Conservation (phyloP, 2,888 invertebrate genomes). For the Caenorhabditis sp. region DNA sequence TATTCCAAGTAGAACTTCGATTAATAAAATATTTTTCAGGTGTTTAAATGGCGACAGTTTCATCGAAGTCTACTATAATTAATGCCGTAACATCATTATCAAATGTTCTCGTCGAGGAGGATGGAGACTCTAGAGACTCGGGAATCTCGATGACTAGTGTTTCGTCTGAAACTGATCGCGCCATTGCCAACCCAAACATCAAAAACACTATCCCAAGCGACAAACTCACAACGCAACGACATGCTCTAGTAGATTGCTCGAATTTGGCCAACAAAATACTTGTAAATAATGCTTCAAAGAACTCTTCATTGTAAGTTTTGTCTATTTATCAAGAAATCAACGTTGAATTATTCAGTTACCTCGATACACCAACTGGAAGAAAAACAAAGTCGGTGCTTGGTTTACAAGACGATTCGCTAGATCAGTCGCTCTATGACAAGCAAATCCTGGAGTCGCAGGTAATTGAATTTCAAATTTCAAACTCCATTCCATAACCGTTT, state of each 20-base stretch:
- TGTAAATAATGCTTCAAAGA: constrained; percentile 19
- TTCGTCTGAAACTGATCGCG: neutral
- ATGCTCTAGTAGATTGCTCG: constrained; percentile 29
- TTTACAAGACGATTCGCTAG: constrained; percentile 8
- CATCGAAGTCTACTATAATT: constrained; percentile 5
- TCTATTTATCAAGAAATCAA: neutral
- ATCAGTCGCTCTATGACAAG: constrained; percentile 25
- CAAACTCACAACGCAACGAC: constrained; percentile 7
- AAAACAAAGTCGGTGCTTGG: constrained; percentile 18
- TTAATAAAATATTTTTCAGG: constrained; percentile 9
- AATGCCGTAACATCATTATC: neutral
- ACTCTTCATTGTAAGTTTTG: constrained; percentile 23
- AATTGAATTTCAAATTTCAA: constrained; percentile 11
- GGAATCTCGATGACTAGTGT: constrained; percentile 24
- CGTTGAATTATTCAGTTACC: constrained; percentile 6
- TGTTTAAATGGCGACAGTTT: constrained; percentile 13
- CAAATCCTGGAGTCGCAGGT: constrained; percentile 3
- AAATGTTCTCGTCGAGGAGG: constrained; percentile 22
- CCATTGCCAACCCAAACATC: neutral
- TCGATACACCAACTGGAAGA: constrained; percentile 32
- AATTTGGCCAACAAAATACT: constrained; percentile 23
- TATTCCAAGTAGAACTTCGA: neutral
- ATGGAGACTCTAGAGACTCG: constrained; percentile 36
- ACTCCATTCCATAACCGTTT: constrained; percentile 5
- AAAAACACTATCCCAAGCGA: constrained; percentile 12